Conservation (phyloP, 2,888 invertebrate genomes). For the Polietes domitor region DNA sequence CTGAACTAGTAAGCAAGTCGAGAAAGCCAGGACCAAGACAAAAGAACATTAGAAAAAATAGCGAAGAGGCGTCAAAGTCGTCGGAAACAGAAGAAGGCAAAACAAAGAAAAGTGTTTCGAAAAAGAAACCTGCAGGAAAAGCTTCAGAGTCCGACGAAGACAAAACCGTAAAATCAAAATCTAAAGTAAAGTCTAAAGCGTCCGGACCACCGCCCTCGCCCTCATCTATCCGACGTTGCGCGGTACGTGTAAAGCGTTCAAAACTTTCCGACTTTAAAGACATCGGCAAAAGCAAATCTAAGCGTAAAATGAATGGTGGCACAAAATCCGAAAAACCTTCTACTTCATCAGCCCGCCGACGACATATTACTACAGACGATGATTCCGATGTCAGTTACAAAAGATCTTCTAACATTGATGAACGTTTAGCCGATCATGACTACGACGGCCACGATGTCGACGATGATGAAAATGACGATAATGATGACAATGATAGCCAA, state of each 20-base stretch:
- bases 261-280: conserved; percentile 57
- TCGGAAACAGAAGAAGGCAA: neutral
- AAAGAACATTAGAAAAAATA: neutral
- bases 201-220: conserved; percentile 35
- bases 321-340: conserved; percentile 61
- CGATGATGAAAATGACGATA: conserved; percentile 61
- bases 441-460: conserved; percentile 66
- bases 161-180: neutral
- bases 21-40: neutral
- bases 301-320: conserved; percentile 60
- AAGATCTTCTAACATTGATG: conserved; percentile 24
- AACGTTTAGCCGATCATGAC: conserved; percentile 49
- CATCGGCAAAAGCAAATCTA: conserved; percentile 22
- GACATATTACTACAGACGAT: conserved; percentile 51
- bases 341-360: conserved; percentile 56
- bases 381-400: conserved; percentile 58
- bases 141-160: neutral
- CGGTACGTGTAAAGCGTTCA: conserved; percentile 53
- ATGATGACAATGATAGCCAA: conserved; percentile 65
- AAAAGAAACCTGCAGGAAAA: conserved; percentile 2
- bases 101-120: neutral
- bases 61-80: neutral
- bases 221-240: conserved; percentile 49
- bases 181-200: neutral
- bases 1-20: neutral